Conservation (phyloP, 2,113 vertebrate genomes). For the Ceyx melanurus region DNA sequence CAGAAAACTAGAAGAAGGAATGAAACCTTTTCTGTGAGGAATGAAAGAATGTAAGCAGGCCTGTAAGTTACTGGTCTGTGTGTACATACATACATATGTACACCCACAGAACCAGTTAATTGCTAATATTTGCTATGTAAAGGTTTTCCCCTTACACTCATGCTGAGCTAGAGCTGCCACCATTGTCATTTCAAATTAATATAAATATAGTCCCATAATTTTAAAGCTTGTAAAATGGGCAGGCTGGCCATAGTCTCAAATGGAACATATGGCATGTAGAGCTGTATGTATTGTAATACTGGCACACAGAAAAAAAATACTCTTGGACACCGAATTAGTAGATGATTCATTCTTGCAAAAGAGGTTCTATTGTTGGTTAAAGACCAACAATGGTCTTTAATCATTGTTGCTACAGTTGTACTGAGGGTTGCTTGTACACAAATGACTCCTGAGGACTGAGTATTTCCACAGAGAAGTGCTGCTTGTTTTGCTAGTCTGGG, state of each 20-base stretch:
- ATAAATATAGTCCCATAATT: not conserved
- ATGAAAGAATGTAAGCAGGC: not conserved
- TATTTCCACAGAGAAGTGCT: not conserved
- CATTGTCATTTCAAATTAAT: not conserved
- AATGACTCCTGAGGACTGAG: not conserved
- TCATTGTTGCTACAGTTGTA: not conserved
- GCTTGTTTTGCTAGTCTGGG: not conserved
- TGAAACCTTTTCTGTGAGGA: not conserved
- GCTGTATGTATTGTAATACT: not conserved
- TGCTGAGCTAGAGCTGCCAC: not conserved
- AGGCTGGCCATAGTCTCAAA: not conserved
- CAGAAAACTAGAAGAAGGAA: not conserved
- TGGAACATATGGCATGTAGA: not conserved
- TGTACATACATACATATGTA: accelerated
- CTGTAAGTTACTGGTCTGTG: not conserved
- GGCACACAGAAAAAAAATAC: not conserved
- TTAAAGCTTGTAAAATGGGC: not conserved
- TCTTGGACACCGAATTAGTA: not conserved
- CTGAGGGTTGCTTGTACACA: not conserved
- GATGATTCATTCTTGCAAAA: not conserved
- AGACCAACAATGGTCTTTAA: not conserved
- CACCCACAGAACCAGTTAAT: too few relatives aligned
- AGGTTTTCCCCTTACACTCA: not conserved
- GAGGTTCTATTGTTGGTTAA: not conserved
- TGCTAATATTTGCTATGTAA: not conserved